Evolutionary conservation across 2,888 invertebrate genomes (phyloP).

Genomic region (Peribatodes rhomboidaria): DNA sequence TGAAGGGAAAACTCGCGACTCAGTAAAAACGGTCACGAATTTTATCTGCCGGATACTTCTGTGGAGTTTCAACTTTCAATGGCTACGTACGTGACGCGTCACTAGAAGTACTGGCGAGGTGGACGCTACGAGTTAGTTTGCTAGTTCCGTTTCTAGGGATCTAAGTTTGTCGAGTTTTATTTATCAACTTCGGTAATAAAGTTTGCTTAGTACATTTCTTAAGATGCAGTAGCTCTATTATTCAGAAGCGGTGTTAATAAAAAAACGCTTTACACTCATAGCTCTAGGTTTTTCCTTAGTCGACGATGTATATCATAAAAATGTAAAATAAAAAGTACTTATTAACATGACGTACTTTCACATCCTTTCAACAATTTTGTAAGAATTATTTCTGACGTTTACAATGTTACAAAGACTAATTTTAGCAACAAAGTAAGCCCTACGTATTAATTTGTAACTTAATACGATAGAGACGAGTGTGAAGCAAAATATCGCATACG

Average conservation of each 20-base stretch:
- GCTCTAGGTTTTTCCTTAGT: too few relatives aligned
- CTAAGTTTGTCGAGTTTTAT: constrained; percentile 2
- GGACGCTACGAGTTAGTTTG: constrained; percentile 3
- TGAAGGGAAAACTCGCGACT: constrained; percentile 37
- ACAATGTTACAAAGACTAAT: too few relatives aligned
- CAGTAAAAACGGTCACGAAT: constrained; percentile 38
- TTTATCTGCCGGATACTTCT: constrained; percentile 42
- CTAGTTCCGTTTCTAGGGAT: constrained; percentile 18
- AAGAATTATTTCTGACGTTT: too few relatives aligned
- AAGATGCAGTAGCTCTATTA: background rate
- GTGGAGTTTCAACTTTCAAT: constrained; percentile 49
- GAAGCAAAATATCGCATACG: constrained; percentile 31
- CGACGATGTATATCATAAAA: too few relatives aligned
- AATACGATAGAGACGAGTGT: constrained; percentile 4
- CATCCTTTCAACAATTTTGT: too few relatives aligned
- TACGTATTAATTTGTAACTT: constrained; percentile 11
- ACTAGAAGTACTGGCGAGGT: constrained; percentile 1
- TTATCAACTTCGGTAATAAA: constrained; percentile 9
- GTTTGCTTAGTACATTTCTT: background rate
- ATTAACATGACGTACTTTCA: too few relatives aligned
- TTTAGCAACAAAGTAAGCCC: background rate
- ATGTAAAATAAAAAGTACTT: too few relatives aligned
- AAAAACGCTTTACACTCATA: too few relatives aligned
- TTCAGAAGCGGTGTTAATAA: too few relatives aligned
- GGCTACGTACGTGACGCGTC: constrained; percentile 41